Evolutionary conservation across 2,113 vertebrate genomes (phyloP).

Genomic region (Ibidorhyncha struthersii): DNA sequence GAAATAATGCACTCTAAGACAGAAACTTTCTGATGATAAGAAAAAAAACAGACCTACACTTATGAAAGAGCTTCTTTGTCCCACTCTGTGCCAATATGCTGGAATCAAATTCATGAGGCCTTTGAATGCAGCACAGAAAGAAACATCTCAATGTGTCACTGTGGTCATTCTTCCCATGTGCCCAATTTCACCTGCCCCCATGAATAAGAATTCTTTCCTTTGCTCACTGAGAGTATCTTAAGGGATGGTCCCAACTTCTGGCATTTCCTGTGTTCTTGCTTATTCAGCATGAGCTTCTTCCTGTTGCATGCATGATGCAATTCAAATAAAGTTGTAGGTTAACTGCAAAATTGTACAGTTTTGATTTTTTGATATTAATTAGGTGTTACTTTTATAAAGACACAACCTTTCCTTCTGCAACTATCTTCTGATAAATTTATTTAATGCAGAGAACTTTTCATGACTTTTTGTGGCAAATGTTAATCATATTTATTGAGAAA

Average conservation of each 20-base stretch:
- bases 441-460: not conserved
- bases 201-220: not conserved
- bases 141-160: not conserved
- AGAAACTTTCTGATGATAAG: not conserved
- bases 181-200: rapidly evolving
- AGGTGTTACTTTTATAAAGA: not conserved
- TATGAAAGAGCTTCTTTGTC: not conserved
- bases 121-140: not conserved
- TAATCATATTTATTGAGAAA: not conserved
- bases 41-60: rapidly evolving
- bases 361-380: not conserved
- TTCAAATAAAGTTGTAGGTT: not conserved
- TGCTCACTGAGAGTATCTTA: not conserved
- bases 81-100: not conserved
- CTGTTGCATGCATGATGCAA: not conserved
- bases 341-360: not conserved
- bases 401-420: not conserved
- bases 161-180: not conserved
- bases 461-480: not conserved
- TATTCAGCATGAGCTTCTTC: not conserved
- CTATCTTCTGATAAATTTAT: not conserved
- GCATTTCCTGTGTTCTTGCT: not conserved
- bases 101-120: not conserved
- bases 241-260: not conserved
- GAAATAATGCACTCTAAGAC: not conserved